Conservation (phyloP, 2,888 invertebrate genomes). For the Oeneis ivallda region DNA sequence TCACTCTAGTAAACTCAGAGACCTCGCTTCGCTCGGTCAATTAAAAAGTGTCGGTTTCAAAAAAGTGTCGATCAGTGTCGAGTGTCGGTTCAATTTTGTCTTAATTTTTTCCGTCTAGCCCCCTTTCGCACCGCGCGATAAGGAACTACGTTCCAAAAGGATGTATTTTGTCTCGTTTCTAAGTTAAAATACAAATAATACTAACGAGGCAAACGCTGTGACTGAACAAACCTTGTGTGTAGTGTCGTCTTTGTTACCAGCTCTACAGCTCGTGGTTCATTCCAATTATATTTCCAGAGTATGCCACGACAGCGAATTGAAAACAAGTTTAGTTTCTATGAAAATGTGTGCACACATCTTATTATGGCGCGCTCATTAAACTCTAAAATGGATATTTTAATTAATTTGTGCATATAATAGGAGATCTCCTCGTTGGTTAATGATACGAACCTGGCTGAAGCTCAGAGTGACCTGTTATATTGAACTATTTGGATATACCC, state of each 20-base stretch:
- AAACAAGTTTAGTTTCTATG: conserved; percentile 26
- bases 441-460: neutral
- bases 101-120: too few relatives aligned
- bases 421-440: neutral
- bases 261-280: conserved; percentile 40
- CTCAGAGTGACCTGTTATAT: neutral
- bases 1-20: too few relatives aligned
- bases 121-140: too few relatives aligned
- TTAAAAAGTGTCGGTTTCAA: too few relatives aligned
- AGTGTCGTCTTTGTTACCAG: conserved; percentile 41
- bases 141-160: too few relatives aligned
- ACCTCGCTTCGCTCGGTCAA: too few relatives aligned
- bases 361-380: conserved; percentile 10
- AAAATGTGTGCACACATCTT: conserved; percentile 20
- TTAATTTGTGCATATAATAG: conserved; percentile 6
- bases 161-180: conserved; percentile 13
- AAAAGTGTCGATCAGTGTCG: too few relatives aligned
- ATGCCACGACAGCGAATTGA: conserved; percentile 22
- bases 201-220: conserved; percentile 39
- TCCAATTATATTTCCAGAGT: conserved; percentile 42
- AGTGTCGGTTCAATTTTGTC: too few relatives aligned
- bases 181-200: conserved; percentile 29
- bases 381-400: conserved; percentile 12
- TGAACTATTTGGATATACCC: too few relatives aligned
- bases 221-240: conserved; percentile 39